Evolutionary conservation across 1,140 invertebrate species (phyloP), one percentile per base, ranked within the genome.

Genomic region (Brachionus angularis): DNA sequence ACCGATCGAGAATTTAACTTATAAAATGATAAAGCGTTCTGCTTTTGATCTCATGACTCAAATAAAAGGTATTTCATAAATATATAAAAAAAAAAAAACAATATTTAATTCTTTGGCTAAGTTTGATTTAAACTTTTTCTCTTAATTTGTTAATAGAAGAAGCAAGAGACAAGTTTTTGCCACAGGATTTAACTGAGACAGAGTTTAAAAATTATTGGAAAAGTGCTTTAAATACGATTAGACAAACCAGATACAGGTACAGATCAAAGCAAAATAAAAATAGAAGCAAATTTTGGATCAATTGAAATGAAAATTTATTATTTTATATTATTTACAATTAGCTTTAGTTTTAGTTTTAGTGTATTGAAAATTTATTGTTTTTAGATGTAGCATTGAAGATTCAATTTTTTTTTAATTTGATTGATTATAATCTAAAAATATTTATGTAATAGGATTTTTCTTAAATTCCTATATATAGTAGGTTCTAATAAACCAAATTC

Each of bases 151-250:
- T 58, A 12, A 12, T 58, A 58, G 53, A 58, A 3, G 53, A 58
- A 23, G 53, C 53, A 21, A 58, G 39, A 42, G 18, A 58, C 21
- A 58, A 58, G 27, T 58, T 58, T 39, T 39, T 58, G 53, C 53
- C 53, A 8, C 10, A 58, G 25, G 39, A 58, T 58, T 58, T 58
- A 29, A 58, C 53, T 12, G 53, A 58, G 3, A 36, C 7, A 1
- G 53, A 58, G n/a, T 58, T 58, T 25, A 58, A 58, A n/a, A 58
- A 58, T 23, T 58, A 58, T 39, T 58, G 53, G 53, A 58, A 58
- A 34, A 58, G 53, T 58, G 53, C 53, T 14, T 18, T 58, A 34
- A 58, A 58, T 23, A 58, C 53, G 39, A 58, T 58, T 21, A 36
- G 53, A 58, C 53, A 58, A 58, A 58, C 53, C 12, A 31, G 53